A percentile compares a stretch with the other conserved stretches of the same genome.
Evolutionary conservation across 2,888 invertebrate genomes (phyloP).

Genomic region (Drosophila meridiana): DNA sequence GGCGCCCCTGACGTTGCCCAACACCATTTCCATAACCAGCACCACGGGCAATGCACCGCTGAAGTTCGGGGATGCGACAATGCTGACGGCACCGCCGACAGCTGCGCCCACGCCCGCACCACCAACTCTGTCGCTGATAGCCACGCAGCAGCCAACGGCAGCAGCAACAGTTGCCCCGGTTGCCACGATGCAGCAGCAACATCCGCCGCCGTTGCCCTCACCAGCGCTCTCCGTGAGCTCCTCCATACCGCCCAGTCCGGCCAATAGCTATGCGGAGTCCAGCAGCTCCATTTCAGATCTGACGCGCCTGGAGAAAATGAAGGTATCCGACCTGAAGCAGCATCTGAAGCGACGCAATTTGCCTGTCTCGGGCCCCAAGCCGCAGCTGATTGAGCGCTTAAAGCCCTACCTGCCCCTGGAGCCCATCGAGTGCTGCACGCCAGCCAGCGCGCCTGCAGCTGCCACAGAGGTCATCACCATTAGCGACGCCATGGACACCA

Average conservation of each 20-base stretch:
- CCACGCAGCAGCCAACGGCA: slow-evolving; percentile 60
- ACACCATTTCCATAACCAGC: slow-evolving; percentile 75
- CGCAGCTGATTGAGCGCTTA: slow-evolving; percentile 96
- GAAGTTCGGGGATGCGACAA: slow-evolving; percentile 54
- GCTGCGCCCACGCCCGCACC: slow-evolving; percentile 52
- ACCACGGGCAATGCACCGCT: slow-evolving; percentile 34
- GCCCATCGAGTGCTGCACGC: slow-evolving; percentile 83
- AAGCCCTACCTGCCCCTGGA: slow-evolving; percentile 88
- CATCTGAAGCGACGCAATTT: slow-evolving; percentile 97
- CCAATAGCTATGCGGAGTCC: slow-evolving; percentile 83
- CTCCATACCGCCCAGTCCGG: slow-evolving; percentile 85
- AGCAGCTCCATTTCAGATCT: slow-evolving; percentile 80
- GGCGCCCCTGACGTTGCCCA: slow-evolving; percentile 55
- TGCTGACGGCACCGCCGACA: slow-evolving; percentile 29
- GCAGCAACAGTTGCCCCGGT: neutral
- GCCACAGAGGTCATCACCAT: slow-evolving; percentile 66
- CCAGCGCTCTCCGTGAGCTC: slow-evolving; percentile 86
- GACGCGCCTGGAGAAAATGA: slow-evolving; percentile 96
- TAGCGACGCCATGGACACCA: slow-evolving; percentile 80
- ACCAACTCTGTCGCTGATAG: slow-evolving; percentile 74
- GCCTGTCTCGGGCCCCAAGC: slow-evolving; percentile 98
- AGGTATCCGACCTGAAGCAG: slow-evolving; percentile 96
- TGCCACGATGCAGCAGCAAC: slow-evolving; percentile 47
- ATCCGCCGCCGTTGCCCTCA: slow-evolving; percentile 85
- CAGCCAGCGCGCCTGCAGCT: slow-evolving; percentile 49